These are phyloP conservation scores for Centrocercus urophasianus DNA, from an alignment of 2,113 vertebrate species.

Conservation along the genomic window DNA sequence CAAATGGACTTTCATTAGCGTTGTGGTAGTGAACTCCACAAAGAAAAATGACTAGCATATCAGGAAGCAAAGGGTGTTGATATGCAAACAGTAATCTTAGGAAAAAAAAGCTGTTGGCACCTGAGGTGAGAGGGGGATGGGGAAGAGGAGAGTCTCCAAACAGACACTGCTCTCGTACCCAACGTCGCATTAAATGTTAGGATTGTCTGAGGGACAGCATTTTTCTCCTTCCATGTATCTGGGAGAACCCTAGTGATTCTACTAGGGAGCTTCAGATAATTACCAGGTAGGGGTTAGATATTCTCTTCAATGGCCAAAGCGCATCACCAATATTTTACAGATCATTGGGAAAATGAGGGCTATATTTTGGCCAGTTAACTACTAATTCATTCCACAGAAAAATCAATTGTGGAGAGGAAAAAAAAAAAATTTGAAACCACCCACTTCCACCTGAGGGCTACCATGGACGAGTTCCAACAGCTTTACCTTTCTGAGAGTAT, in stretches of 20 bases:
- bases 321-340: not conserved
- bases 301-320: not conserved
- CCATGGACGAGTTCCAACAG: not conserved
- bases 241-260: not conserved
- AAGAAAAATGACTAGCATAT: not conserved
- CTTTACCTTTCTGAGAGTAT: not conserved
- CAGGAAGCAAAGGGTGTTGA: not conserved
- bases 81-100: not conserved
- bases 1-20: not conserved
- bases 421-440: not conserved
- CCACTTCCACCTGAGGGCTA: not conserved
- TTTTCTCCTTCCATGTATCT: not conserved
- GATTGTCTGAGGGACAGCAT: not conserved
- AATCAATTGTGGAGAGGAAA: not conserved
- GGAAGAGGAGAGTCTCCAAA: not conserved
- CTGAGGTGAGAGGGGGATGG: not conserved
- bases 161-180: not conserved
- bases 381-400: not conserved
- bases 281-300: not conserved
- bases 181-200: not conserved
- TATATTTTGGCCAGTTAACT: not conserved
- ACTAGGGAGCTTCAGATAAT: fast-evolving
- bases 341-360: not conserved
- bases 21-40: not conserved
- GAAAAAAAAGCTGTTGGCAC: not conserved